Evolutionary conservation across 1,140 invertebrate species (phyloP).

Genomic region (Drosophila funebris): DNA sequence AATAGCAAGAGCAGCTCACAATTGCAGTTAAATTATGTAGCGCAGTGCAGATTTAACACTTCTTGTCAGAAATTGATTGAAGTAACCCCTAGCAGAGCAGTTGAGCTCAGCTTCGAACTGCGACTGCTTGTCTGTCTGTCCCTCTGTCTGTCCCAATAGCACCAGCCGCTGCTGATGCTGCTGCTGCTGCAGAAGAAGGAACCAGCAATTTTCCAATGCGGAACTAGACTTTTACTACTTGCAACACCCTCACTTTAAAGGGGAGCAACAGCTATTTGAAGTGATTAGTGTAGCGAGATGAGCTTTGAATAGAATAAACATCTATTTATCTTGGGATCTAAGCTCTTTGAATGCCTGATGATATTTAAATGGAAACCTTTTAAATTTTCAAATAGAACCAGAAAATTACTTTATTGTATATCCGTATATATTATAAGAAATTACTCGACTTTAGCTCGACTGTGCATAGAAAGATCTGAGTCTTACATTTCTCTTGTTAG

Average conservation of each 20-base stretch:
- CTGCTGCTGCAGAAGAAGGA: conserved; percentile 55
- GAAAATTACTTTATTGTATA: too few species aligned
- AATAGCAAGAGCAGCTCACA: conserved; percentile 22
- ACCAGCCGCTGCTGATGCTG: conserved; percentile 18
- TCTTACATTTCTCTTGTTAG: too few species aligned
- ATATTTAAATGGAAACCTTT: too few species aligned
- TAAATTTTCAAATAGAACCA: too few species aligned
- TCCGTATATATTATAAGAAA: too few species aligned
- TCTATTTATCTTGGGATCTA: too few species aligned
- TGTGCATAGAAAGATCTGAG: too few species aligned
- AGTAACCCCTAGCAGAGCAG: conserved; percentile 76
- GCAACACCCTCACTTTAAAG: neutral
- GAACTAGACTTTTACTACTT: conserved; percentile 58
- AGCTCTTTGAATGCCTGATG: too few species aligned
- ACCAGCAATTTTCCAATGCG: conserved; percentile 75
- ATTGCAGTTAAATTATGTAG: conserved; percentile 53
- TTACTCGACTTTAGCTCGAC: too few species aligned
- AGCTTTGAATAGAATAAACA: too few species aligned
- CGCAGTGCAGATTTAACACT: conserved; percentile 81
- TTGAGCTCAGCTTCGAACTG: conserved; percentile 31
- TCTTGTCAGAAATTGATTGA: conserved; percentile 83
- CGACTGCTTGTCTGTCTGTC: conserved; percentile 4
- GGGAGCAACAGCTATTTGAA: neutral
- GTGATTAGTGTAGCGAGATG: neutral
- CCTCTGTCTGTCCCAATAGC: neutral